phyloP scores from a whole-genome alignment of 2,113 vertebrate species.

The Saccopteryx leptura region DNA sequence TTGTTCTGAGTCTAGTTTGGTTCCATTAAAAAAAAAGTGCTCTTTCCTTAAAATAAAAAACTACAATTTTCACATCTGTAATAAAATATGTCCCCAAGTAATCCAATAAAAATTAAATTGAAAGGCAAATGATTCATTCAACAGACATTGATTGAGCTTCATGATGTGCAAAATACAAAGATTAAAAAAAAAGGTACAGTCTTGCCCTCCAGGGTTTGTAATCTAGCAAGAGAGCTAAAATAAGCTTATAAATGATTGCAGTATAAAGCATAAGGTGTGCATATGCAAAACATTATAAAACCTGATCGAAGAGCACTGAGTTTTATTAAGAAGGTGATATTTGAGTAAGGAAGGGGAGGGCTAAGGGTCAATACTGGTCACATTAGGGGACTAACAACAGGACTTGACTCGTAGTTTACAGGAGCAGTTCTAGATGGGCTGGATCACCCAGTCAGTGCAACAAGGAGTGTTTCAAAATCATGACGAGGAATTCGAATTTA shows the following conservation, averaged over 20 bases:
- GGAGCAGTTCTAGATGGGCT: background rate
- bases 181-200: background rate
- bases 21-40: background rate
- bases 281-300: background rate
- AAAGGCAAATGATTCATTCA: background rate
- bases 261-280: background rate
- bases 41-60: background rate
- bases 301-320: background rate
- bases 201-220: background rate
- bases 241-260: background rate
- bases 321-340: background rate
- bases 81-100: background rate
- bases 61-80: conserved; percentile 19
- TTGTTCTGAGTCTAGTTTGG: background rate
- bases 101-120: background rate
- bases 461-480: background rate
- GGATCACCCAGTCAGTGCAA: background rate
- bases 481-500: background rate
- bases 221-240: background rate
- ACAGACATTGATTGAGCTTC: background rate
- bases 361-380: background rate
- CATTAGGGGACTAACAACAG: background rate
- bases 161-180: background rate
- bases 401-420: background rate
- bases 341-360: background rate